These are phyloP conservation scores for Phycodurus eques DNA, from an alignment of 2,113 vertebrate species.

Conservation along the genomic window DNA sequence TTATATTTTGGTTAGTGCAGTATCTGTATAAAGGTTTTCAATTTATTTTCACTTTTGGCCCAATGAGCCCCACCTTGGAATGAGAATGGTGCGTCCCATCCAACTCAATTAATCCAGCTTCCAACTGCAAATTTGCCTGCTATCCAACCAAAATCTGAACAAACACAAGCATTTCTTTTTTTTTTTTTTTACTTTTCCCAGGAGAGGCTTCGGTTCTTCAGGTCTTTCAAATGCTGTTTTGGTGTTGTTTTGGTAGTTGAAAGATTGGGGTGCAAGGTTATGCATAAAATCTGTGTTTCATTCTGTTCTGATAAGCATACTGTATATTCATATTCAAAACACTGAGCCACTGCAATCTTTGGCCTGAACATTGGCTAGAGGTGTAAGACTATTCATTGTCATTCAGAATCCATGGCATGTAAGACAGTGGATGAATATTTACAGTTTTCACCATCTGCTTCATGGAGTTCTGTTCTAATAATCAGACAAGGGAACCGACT, in stretches of 20 bases:
- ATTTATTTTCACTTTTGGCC: neutral
- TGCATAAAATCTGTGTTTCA: neutral
- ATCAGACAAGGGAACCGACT: constrained; percentile 23
- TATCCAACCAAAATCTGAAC: neutral
- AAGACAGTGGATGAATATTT: constrained; percentile 20
- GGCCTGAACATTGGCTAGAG: neutral
- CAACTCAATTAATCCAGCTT: neutral
- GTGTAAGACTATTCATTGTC: neutral
- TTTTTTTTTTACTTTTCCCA: neutral
- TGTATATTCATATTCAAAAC: neutral
- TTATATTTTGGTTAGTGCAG: neutral
- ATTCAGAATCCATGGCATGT: constrained; percentile 1
- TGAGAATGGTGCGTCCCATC: neutral
- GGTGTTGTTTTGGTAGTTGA: neutral
- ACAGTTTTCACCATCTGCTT: constrained; percentile 13
- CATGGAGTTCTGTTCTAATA: constrained; percentile 3
- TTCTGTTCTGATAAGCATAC: neutral
- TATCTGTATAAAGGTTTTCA: neutral
- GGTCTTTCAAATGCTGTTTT: neutral
- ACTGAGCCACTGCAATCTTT: neutral
- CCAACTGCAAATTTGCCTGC: neutral
- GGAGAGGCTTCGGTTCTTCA: neutral
- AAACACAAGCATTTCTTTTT: neutral
- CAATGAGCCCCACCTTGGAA: neutral
- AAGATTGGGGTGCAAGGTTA: neutral